Evolutionary conservation across 2,797 vertebrate species (phyloP).

Genomic region (Pseudochaenichthys georgianus): DNA sequence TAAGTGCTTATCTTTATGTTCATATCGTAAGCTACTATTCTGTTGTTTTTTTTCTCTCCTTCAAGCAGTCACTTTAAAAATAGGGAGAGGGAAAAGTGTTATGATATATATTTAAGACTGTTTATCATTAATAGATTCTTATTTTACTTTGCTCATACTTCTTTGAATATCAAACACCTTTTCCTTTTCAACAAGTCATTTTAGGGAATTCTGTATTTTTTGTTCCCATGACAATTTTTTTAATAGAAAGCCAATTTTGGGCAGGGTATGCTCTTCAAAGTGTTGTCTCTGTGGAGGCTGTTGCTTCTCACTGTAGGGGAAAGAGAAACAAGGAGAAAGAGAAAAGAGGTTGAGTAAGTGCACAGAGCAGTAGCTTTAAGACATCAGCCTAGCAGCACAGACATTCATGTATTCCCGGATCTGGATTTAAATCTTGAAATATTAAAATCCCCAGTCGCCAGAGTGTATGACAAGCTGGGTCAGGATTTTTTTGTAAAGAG

Average conservation of each 20-base stretch:
- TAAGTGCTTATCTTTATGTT: constrained; percentile 70
- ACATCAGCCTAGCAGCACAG: constrained; percentile 45
- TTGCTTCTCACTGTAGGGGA: constrained; percentile 70
- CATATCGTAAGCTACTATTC: constrained; percentile 62
- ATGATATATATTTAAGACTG: constrained; percentile 52
- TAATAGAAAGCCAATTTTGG: constrained; percentile 47
- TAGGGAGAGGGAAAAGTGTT: constrained; percentile 17
- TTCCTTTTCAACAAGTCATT: constrained; percentile 63
- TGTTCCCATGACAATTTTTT: constrained; percentile 71
- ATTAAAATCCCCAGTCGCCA: constrained; percentile 25
- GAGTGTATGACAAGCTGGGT: constrained; percentile 29
- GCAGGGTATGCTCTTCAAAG: constrained; percentile 48
- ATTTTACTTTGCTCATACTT: constrained; percentile 73
- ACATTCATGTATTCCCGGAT: constrained; percentile 45
- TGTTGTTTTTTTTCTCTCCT: constrained; percentile 41
- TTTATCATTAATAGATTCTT: constrained; percentile 60
- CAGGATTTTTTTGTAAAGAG: constrained; percentile 35
- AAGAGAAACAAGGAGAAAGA: constrained; percentile 62
- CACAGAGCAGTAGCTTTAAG: constrained; percentile 60
- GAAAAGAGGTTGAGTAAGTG: constrained; percentile 72
- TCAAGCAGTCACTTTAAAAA: constrained; percentile 57
- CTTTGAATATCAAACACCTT: constrained; percentile 43
- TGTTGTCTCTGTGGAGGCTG: constrained; percentile 59
- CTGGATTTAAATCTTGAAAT: constrained; percentile 49
- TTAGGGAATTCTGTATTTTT: constrained; percentile 52